Conservation (phyloP, 2,113 vertebrate genomes). For the Chitala chitala region DNA sequence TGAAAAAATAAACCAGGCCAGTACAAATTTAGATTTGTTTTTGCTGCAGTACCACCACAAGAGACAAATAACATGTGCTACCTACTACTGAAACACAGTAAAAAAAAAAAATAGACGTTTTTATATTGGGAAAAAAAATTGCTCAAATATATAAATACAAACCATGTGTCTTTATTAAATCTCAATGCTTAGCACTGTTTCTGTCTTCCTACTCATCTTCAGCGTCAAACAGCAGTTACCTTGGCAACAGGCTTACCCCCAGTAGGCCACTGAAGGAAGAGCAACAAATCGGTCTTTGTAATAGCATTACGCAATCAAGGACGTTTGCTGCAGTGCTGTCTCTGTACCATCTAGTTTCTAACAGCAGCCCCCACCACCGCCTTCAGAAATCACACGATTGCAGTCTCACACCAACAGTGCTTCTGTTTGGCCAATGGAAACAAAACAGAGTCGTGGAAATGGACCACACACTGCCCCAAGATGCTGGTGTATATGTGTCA, state of each 20-base stretch:
- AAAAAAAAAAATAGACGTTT: slow-evolving; percentile 31
- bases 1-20: slow-evolving; percentile 33
- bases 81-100: slow-evolving; percentile 30
- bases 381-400: too few species aligned
- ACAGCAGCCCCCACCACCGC: too few species aligned
- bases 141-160: slow-evolving; percentile 39
- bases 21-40: slow-evolving; percentile 32
- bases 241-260: slow-evolving; percentile 63
- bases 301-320: slow-evolving; percentile 57
- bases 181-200: slow-evolving; percentile 48
- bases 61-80: slow-evolving; percentile 27
- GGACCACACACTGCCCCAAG: too few species aligned
- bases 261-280: slow-evolving; percentile 58
- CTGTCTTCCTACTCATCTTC: slow-evolving; percentile 59
- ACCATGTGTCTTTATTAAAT: slow-evolving; percentile 53
- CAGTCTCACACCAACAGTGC: too few species aligned
- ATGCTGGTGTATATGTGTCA: too few species aligned
- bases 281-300: slow-evolving; percentile 50
- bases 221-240: slow-evolving; percentile 67
- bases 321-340: slow-evolving; percentile 49
- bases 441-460: too few species aligned
- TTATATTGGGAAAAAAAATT: slow-evolving; percentile 37
- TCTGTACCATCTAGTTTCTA: neutral
- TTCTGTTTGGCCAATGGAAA: too few species aligned
- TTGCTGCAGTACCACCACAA: slow-evolving; percentile 19